Evolutionary conservation across 2,888 invertebrate genomes (phyloP).

Genomic region (Eilema depressum): DNA sequence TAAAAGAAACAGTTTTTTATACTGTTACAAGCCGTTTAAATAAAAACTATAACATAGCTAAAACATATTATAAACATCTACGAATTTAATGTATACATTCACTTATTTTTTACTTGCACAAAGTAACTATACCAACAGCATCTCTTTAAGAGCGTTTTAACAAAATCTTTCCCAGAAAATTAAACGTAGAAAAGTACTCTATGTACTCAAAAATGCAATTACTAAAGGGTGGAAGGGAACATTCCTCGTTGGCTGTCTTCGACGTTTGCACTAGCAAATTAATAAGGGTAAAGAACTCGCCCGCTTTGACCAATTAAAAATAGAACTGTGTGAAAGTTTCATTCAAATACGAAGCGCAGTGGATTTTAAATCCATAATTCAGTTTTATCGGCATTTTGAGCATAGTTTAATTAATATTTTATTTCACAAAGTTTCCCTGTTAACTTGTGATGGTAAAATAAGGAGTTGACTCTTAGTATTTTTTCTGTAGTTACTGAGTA

Average conservation of each 20-base stretch:
- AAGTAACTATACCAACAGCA: not conserved
- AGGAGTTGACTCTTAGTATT: conserved; percentile 10
- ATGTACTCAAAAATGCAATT: not conserved
- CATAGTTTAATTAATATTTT: conserved; percentile 32
- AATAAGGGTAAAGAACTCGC: conserved; percentile 50
- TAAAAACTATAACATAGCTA: no score
- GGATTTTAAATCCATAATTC: conserved; percentile 40
- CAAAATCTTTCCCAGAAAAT: not conserved
- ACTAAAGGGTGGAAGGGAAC: not conserved
- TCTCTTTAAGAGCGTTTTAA: not conserved
- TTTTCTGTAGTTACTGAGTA: not conserved
- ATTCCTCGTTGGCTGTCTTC: conserved; percentile 39
- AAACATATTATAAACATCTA: no score
- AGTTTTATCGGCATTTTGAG: conserved; percentile 38
- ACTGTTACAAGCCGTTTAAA: no score
- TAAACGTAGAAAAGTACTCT: not conserved
- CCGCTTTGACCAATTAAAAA: conserved; percentile 57
- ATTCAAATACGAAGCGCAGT: conserved; percentile 38
- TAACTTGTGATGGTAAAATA: conserved; percentile 20
- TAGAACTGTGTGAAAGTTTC: conserved; percentile 52
- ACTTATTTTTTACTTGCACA: not conserved
- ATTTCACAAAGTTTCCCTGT: conserved; percentile 23
- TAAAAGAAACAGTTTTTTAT: no score
- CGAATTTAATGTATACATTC: no score
- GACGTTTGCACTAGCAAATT: conserved; percentile 56